Evolutionary conservation across 2,888 invertebrate genomes (phyloP), one percentile per base, ranked within the genome.

Genomic region (Tenthredo mesomela): DNA sequence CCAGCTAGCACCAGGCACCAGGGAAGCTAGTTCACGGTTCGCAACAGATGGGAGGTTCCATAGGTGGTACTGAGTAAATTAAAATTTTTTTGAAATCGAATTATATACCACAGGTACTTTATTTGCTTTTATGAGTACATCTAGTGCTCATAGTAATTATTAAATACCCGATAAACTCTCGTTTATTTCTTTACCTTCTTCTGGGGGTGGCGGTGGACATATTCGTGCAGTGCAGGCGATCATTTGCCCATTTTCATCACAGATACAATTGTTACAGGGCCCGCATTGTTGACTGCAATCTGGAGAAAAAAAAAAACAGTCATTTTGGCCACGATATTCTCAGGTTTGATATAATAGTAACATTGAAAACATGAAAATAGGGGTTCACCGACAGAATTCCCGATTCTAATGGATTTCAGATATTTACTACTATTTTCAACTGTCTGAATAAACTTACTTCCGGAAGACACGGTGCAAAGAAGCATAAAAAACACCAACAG

Each of bases 1-100:
- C 0, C 95, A n/a, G n/a, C n/a, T n/a, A n/a, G n/a, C n/a, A n/a
- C n/a, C 93, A 93, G n/a, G 91, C 91, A 83, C 91, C 93, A 4
- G 86, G 86, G 84, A 90, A 90, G n/a, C 54, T n/a, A 54, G 54
- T 54, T 61, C 91, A 92, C n/a, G 92, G 92, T 1, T 84, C 89
- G 85, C 93, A 93, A n/a, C 25, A 3, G 10, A 37, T 1, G n/a
- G 75, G 47, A 33, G 67, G 3, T 67, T 61, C 65, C n/a, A 2
- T n/a, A n/a, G n/a, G n/a, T 18, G n/a, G 6, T n/a, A 6, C 40
- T 40, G 10, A 21, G 3, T 0, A 43, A 21, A 73, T 40, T n/a
- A 0, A 29, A 73, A 73, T 73, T 73, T 12, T 12, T 43, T 73
- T 73, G 43, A n/a, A 73, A n/a, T n/a, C 12, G 43, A 21, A 70